Evolutionary conservation across 1,140 invertebrate genomes (phyloP), one percentile per base, ranked within the genome.

Genomic region (Drosophila novamexicana): DNA sequence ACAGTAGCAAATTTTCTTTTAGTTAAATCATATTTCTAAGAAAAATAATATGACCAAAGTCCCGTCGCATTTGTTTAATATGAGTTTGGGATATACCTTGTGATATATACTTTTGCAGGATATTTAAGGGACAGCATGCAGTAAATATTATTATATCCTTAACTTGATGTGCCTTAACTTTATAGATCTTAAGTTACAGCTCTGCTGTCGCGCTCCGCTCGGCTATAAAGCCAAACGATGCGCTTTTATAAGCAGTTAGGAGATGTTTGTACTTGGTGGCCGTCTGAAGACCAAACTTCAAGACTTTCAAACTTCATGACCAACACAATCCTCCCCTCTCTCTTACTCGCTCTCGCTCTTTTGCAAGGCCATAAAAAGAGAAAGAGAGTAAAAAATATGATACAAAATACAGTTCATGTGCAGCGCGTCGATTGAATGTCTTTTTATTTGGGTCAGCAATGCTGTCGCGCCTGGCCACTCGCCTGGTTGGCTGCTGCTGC

Each of bases 401-500:
- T 57, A 71, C 45, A 71, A 58, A 67, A 53, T 67, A 83, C 80
- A 71, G 76, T 84, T 76, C 52, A 52, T 47, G 58, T 56, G 63
- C 29, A 34, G 57, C 40, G 39, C 40, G 52, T 70, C 78, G 74
- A 88, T 89, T 88, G 84, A 88, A 88, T 84, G 77, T 90, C 77
- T 89, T 80, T 75, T 52, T 75, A 89, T 89, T 81, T 89, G 85
- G 84, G 84, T 89, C 84, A 89, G 77, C 74, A 76, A 83, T 84
- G 84, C 75, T 70, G 85, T 61, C 62, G 81, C 77, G 67, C 54
- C 56, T 61, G 68, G 74, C 53, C 62, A 65, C 32, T 53, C 18
- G 40, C 37, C 40, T 52, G 36, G 37, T 61, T 67, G 73, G 56
- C 57, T 50, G 39, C 22, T 54, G 42, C 9, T 65, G 57, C 65